These are phyloP conservation scores for Oegoconia quadripuncta DNA, from an alignment of 2,888 invertebrate species.

Conservation along the genomic window DNA sequence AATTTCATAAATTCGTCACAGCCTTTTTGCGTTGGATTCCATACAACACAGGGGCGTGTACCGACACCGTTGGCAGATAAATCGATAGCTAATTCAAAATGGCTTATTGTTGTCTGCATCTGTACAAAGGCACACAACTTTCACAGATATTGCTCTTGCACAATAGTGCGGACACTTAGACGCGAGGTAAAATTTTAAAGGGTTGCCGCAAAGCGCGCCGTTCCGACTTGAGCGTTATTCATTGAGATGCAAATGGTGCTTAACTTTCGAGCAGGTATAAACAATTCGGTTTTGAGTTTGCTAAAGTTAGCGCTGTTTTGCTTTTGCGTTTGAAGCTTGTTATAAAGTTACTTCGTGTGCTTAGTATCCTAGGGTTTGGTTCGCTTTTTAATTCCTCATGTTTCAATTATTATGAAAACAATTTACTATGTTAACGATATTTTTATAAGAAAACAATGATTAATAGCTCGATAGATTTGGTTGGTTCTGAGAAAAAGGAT, in stretches of 20 bases:
- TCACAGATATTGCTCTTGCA: slow-evolving; percentile 57
- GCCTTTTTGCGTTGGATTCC: slow-evolving; percentile 27
- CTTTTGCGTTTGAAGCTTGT: too few species aligned
- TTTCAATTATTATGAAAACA: too few species aligned
- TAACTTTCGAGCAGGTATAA: background rate
- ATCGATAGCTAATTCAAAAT: slow-evolving; percentile 74
- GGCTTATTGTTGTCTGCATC: slow-evolving; percentile 71
- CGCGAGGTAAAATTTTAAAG: slow-evolving; percentile 21
- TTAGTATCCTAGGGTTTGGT: too few species aligned
- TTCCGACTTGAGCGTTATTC: background rate
- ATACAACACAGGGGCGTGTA: slow-evolving; percentile 37
- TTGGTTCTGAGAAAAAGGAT: too few species aligned
- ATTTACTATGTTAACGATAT: too few species aligned
- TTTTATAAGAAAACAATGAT: too few species aligned
- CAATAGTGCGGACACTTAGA: slow-evolving; percentile 40
- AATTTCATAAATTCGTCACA: slow-evolving; percentile 9
- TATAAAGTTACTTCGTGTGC: too few species aligned
- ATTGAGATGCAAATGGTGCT: too few species aligned
- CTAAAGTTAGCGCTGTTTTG: too few species aligned
- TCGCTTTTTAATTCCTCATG: too few species aligned
- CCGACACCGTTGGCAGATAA: slow-evolving; percentile 63
- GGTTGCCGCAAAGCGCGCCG: slow-evolving; percentile 22
- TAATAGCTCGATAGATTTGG: too few species aligned
- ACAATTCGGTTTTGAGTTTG: background rate
- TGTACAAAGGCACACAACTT: slow-evolving; percentile 69